Base-by-base conservation (phyloP, 2,797 vertebrate genomes). In the Etheostoma perlongum region DNA sequence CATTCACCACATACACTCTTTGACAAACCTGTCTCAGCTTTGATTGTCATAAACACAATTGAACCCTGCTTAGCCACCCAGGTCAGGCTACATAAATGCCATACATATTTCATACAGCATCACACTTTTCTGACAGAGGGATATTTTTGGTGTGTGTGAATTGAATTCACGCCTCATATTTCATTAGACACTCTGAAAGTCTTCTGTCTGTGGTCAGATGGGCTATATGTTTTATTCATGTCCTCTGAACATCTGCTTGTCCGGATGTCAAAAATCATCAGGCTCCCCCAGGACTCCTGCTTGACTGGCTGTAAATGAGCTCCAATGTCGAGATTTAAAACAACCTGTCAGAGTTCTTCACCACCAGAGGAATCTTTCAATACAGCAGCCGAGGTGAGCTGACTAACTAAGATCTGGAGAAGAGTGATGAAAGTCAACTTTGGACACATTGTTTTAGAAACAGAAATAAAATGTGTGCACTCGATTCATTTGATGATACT, bases 221-320 rank as follows among this genome's bases (percentile, higher is more conserved):
- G 82, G 82, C 75, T 53, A 57, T 59, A 94, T 94, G 91, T 95
- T 95, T 95, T 91, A 95, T 95, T 94, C 92, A 94, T 91, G 89
- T 89, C 88, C 86, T 92, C 86, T 82, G 89, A 92, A 92, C 84
- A 90, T 90, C 91, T 91, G 89, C 92, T 92, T 91, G 88, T 94
- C 90, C 87, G 91, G 88, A 81, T 93, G 88, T 94, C 91, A 93
- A 83, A 90, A 91, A 92, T 90, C 88, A 88, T 91, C 87, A 88
- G 75, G 77, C 85, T 91, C 88, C 89, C 85, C 27, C 65, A 81
- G 86, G 92, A 92, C 74, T 82, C 75, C 83, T 72, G 81, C 81
- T 83, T 84, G 88, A 91, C 88, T 89, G 91, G 81, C 80, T 93
- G 91, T 91, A 93, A 94, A 92, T 95, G 83, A 93, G 92, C 89